Conservation (phyloP, 2,113 vertebrate genomes). For the Periophthalmodon schlosseri region DNA sequence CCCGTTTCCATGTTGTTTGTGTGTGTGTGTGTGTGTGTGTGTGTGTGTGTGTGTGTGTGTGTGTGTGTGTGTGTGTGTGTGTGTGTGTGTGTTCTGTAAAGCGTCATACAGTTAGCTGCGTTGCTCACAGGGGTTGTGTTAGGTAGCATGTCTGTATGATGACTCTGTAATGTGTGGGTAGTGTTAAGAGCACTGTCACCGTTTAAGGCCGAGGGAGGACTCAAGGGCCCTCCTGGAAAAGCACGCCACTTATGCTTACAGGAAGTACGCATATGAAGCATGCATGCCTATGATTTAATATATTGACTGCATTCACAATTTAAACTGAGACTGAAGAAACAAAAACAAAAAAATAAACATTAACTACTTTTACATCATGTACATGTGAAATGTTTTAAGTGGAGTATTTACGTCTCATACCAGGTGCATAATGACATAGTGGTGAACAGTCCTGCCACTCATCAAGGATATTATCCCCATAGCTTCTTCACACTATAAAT, state of each 20-base stretch:
- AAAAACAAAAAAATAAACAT: not conserved
- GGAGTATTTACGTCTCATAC: too few relatives aligned
- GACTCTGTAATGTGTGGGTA: constrained; percentile 64
- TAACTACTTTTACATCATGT: too few relatives aligned
- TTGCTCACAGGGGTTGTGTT: constrained; percentile 61
- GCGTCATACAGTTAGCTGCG: constrained; percentile 54
- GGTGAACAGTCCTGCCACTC: too few relatives aligned
- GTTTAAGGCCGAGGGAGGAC: constrained; percentile 49
- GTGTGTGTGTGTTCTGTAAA: constrained; percentile 58
- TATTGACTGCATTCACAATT: not conserved
- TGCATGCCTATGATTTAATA: not conserved
- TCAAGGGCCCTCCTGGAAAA: constrained; percentile 58
- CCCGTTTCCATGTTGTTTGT: constrained; percentile 39
- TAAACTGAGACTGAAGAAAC: not conserved
- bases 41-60: constrained; percentile 36
- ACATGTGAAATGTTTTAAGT: too few relatives aligned
- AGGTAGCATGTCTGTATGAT: constrained; percentile 52
- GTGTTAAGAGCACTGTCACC: constrained; percentile 57
- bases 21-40: constrained; percentile 37
- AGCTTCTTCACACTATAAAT: not conserved
- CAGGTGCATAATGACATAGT: too few relatives aligned
- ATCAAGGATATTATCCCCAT: not conserved
- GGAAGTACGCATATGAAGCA: constrained; percentile 15
- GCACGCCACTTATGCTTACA: constrained; percentile 46
- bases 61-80: constrained; percentile 6